Evolutionary conservation across 2,797 vertebrate genomes (phyloP).

Genomic region (Myotis vivesi): DNA sequence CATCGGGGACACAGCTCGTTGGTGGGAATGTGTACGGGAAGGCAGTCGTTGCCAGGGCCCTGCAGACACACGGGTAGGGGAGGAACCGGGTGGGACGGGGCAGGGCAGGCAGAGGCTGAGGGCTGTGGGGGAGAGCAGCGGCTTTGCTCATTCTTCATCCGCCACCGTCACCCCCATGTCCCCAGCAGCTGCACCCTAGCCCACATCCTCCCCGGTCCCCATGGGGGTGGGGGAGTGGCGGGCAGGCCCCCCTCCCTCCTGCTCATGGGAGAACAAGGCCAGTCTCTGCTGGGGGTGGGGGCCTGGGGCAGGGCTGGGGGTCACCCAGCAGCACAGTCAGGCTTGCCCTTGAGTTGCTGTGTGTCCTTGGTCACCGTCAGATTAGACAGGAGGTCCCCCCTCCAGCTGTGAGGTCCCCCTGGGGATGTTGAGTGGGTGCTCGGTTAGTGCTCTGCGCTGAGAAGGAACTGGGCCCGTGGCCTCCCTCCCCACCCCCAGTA

Average conservation of each 20-base stretch:
- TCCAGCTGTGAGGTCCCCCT: neutral
- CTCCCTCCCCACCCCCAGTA: rapidly evolving
- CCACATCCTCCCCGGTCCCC: neutral
- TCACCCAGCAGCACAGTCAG: rapidly evolving
- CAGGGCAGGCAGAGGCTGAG: rapidly evolving
- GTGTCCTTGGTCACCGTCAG: rapidly evolving
- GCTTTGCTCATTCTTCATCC: too few species aligned
- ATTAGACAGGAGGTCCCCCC: rapidly evolving
- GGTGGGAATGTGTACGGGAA: neutral
- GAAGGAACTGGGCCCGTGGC: neutral
- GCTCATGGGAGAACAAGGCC: neutral
- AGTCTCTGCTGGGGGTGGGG: neutral
- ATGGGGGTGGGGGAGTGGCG: rapidly evolving
- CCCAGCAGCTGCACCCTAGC: neutral
- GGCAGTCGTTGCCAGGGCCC: neutral
- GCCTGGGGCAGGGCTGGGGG: neutral
- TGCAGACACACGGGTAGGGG: neutral
- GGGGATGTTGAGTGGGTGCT: rapidly evolving
- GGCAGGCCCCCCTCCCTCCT: too few species aligned
- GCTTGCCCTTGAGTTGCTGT: rapidly evolving
- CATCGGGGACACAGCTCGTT: rapidly evolving
- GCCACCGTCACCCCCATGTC: neutral
- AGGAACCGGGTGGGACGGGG: rapidly evolving
- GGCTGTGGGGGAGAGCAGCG: neutral
- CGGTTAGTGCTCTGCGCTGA: rapidly evolving